Percentiles rank a stretch among this genome's conserved stretches.
phyloP scores from a whole-genome alignment of 1,140 invertebrate species.

The Leptonema lineaticorne region DNA sequence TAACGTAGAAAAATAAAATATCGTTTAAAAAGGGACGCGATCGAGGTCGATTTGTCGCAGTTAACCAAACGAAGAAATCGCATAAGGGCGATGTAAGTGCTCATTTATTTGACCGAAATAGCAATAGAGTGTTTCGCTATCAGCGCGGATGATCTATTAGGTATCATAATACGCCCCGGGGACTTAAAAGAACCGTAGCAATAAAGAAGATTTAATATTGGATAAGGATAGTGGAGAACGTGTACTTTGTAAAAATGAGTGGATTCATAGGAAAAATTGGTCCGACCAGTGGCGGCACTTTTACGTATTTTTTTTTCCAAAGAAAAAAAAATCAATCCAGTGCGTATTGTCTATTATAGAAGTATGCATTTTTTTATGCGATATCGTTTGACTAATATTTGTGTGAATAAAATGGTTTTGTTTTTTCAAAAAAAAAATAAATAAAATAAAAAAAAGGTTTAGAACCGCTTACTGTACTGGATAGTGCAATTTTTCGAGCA shows the following conservation, averaged over 20 bases:
- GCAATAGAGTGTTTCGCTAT: constrained; percentile 8
- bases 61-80: background rate
- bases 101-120: constrained; percentile 23
- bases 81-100: background rate
- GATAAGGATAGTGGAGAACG: constrained; percentile 9
- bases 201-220: constrained; percentile 18
- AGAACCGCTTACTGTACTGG: too few species aligned
- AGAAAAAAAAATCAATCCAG: too few species aligned
- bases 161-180: constrained; percentile 15
- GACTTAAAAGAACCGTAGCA: constrained; percentile 8
- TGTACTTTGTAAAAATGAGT: constrained; percentile 12
- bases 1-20: too few species aligned
- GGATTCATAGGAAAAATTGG: constrained; percentile 14
- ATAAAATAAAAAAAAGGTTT: too few species aligned
- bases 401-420: too few species aligned
- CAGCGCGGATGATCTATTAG: constrained; percentile 14
- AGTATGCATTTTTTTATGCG: too few species aligned
- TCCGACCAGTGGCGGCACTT: too few species aligned
- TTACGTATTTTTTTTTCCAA: too few species aligned
- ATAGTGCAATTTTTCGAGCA: too few species aligned
- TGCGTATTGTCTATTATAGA: too few species aligned
- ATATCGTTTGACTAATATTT: too few species aligned
- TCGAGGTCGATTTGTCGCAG: constrained; percentile 4
- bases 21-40: background rate
- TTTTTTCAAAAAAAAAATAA: too few species aligned